Evolutionary conservation across 2,888 invertebrate species (phyloP).

Genomic region (Temnothorax ravouxi): DNA sequence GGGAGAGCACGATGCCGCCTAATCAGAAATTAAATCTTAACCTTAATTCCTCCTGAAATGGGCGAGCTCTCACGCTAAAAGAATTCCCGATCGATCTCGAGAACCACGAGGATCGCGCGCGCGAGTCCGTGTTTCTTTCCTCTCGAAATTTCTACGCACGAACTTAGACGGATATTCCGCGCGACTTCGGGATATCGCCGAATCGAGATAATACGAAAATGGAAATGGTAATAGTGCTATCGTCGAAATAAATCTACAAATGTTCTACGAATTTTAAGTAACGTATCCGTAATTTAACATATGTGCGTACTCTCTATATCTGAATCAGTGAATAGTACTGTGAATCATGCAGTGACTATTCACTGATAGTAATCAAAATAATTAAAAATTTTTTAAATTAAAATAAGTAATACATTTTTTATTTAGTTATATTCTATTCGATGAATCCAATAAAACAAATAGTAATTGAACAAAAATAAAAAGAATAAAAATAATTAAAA

Average conservation of each 20-base stretch:
- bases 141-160: slow-evolving; percentile 43
- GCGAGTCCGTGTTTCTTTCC: slow-evolving; percentile 12
- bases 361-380: too few relatives aligned
- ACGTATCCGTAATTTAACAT: not conserved
- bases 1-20: slow-evolving; percentile 80
- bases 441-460: not conserved
- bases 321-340: too few relatives aligned
- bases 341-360: too few relatives aligned
- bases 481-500: slow-evolving; percentile 13
- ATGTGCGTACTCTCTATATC: too few relatives aligned
- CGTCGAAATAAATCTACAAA: slow-evolving; percentile 26
- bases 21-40: slow-evolving; percentile 86
- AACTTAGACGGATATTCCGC: slow-evolving; percentile 45
- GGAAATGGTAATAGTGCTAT: slow-evolving; percentile 26
- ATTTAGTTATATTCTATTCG: not conserved
- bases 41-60: slow-evolving; percentile 80
- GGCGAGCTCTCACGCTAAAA: slow-evolving; percentile 64
- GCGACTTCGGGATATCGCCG: slow-evolving; percentile 28
- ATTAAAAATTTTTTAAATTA: too few relatives aligned
- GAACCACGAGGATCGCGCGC: slow-evolving; percentile 37
- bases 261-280: slow-evolving; percentile 24
- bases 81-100: slow-evolving; percentile 69
- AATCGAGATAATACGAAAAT: slow-evolving; percentile 41
- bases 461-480: not conserved
- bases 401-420: not conserved